Evolutionary conservation across 2,888 invertebrate genomes (phyloP), one percentile per base, ranked within the genome.

Genomic region (Dasysyrphus albostriatus): DNA sequence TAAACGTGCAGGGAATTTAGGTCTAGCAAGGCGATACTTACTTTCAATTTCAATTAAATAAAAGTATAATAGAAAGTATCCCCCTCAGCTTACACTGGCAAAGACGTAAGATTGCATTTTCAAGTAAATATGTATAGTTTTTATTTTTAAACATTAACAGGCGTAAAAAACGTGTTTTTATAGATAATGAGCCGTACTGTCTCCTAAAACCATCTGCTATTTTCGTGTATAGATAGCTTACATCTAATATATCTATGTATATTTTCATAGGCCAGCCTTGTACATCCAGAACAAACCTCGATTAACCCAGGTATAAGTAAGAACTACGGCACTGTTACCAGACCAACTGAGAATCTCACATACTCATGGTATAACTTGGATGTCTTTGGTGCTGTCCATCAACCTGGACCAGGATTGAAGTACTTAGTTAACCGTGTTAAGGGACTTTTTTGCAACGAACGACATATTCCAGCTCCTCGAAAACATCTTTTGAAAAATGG

Each of bases 301-400:
- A 90, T 92, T 4, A 90, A 89, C 88, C 90, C 89, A 19, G 88
- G 89, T 0, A 88, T 89, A 19, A 83, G 83, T 37, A 92, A 92
- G 87, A 92, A 89, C 88, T 92, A 92, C 84, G 92, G 92, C 37
- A 91, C 90, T 1, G 87, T 92, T 3, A 88, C 74, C n/a, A 63
- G 75, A 10, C 78, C 83, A 3, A 75, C 90, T 0, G 92, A 91
- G 56, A 91, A 93, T 74, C 93, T 96, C 81, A 95, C 95, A 0
- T 97, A 96, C 92, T 95, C 96, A 5, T 97, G 97, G 97, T 95
- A 95, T 63, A 96, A 96, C 88, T 93, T 97, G 88, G 96, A 97
- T 91, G 96, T 96, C 0, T 96, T 96, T 90, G 94, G 95, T 10
- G 94, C 94, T 12, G 94, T 94, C 79, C 94, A 94, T 88, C 88